phyloP scores from a whole-genome alignment of 2,797 vertebrate species.

The Lagocephalus sceleratus region DNA sequence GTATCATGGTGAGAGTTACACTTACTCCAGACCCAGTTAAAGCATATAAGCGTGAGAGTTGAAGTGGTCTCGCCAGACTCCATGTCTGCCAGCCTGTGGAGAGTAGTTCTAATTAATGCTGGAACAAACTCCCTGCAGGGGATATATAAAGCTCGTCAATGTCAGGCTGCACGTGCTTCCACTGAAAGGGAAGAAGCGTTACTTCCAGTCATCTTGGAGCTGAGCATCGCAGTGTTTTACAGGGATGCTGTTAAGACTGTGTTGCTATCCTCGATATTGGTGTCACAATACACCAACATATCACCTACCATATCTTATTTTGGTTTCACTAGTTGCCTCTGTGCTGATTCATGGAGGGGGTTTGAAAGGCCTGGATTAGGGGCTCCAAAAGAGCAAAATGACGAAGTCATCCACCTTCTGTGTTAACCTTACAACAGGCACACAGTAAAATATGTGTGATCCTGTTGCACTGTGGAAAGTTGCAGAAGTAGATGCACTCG shows the following conservation, averaged over 20 bases:
- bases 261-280: not conserved
- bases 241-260: not conserved
- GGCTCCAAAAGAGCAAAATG: constrained; percentile 40
- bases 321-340: constrained; percentile 27
- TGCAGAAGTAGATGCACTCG: constrained; percentile 15
- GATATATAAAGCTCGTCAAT: constrained; percentile 60
- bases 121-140: constrained; percentile 41
- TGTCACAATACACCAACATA: constrained; percentile 6
- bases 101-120: constrained; percentile 55
- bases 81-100: constrained; percentile 33
- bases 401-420: no score
- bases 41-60: constrained; percentile 12
- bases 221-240: no score
- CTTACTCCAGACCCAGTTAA: constrained; percentile 16
- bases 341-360: constrained; percentile 53
- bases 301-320: constrained; percentile 21
- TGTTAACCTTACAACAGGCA: no score
- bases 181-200: constrained; percentile 6
- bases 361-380: constrained; percentile 52
- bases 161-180: constrained; percentile 47
- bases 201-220: no score
- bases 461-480: not conserved
- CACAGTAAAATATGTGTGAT: no score
- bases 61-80: constrained; percentile 16
- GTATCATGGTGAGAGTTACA: constrained; percentile 26